phyloP scores from a whole-genome alignment of 2,797 vertebrate genomes.

The Paguma larvata region DNA sequence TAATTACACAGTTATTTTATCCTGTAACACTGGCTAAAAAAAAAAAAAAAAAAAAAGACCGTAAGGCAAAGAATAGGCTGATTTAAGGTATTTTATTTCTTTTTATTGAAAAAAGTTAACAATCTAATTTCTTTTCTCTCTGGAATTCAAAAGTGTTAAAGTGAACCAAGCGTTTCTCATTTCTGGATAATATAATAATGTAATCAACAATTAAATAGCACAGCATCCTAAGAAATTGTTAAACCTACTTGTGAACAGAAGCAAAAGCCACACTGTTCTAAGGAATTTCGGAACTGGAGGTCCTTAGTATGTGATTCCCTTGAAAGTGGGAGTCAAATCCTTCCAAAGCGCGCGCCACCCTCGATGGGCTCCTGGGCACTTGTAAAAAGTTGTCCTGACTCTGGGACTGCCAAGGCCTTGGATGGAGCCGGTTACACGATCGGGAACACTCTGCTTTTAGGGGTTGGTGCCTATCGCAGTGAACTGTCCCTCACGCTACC shows the following conservation, averaged over 20 bases:
- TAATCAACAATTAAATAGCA: constrained; percentile 76
- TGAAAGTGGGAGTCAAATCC: background rate
- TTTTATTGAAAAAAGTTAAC: constrained; percentile 71
- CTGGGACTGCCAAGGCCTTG: background rate
- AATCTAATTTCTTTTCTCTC: constrained; percentile 69
- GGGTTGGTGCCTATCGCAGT: background rate
- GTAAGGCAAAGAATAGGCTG: constrained; percentile 65
- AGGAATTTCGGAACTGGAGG: constrained; percentile 38
- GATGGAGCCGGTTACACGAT: background rate
- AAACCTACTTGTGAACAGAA: constrained; percentile 45
- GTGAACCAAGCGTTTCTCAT: constrained; percentile 57
- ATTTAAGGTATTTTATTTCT: constrained; percentile 72
- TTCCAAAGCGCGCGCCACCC: background rate
- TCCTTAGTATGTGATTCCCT: constrained; percentile 27
- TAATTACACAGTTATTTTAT: constrained; percentile 80
- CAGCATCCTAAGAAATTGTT: constrained; percentile 57
- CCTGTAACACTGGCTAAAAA: constrained; percentile 56
- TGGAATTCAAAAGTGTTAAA: constrained; percentile 68
- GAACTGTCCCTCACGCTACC: background rate
- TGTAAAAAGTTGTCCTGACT: background rate
- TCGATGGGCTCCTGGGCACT: background rate
- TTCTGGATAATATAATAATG: constrained; percentile 76
- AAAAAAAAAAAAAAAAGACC: constrained; percentile 56
- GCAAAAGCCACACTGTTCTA: constrained; percentile 43
- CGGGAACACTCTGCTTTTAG: background rate